Conservation (phyloP, 1,140 invertebrate species). For the Aricia agestis region DNA sequence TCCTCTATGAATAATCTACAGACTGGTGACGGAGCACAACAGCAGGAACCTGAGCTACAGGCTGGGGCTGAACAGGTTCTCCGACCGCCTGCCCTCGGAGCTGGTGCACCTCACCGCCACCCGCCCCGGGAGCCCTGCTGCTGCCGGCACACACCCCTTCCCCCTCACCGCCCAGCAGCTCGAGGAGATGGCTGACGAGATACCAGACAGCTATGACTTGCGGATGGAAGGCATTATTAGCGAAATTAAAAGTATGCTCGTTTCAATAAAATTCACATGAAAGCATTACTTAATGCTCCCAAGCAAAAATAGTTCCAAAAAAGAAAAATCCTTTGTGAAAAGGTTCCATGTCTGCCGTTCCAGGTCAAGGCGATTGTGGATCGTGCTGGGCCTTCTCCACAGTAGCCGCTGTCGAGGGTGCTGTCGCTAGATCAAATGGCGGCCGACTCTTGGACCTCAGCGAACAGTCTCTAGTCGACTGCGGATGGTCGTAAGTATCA, state of each 20-base stretch:
- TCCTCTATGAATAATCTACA: constrained; percentile 16
- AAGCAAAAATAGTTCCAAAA: no score
- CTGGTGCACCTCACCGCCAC: constrained; percentile 35
- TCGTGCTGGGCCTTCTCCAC: constrained; percentile 74
- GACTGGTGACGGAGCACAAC: constrained; percentile 39
- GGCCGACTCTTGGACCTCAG: constrained; percentile 82
- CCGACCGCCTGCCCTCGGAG: constrained; percentile 44
- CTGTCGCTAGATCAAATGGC: constrained; percentile 81
- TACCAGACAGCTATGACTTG: constrained; percentile 89
- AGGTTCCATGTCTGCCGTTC: no score
- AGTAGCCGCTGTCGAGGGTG: constrained; percentile 88
- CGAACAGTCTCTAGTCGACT: constrained; percentile 81
- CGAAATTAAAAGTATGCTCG: constrained; percentile 86
- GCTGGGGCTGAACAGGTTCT: constrained; percentile 48
- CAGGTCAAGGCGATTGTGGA: constrained; percentile 57
- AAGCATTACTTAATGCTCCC: no score
- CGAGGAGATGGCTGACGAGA: constrained; percentile 36
- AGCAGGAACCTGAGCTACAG: constrained; percentile 47
- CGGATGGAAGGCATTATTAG: constrained; percentile 91
- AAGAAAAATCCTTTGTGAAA: no score
- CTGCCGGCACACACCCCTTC: constrained; percentile 79
- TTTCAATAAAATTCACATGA: no score
- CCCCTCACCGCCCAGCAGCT: constrained; percentile 73
- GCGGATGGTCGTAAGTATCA: constrained; percentile 76
- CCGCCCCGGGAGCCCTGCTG: neutral